Base-by-base conservation (phyloP, 2,797 vertebrate species). In the Cichlasoma orientale region DNA sequence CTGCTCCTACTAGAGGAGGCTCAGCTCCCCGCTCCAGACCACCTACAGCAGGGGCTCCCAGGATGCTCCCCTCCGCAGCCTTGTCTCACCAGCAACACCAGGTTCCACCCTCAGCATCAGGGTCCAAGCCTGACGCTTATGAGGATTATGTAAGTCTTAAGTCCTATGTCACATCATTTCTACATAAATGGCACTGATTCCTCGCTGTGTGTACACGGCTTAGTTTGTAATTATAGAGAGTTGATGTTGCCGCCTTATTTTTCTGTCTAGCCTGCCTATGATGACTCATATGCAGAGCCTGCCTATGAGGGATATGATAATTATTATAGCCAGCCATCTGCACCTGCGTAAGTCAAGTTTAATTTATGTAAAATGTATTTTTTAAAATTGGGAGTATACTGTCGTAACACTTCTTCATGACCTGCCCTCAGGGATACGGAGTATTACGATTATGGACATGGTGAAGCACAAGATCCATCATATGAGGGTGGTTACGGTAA, bases 371-470 rank as follows among this genome's bases (percentile, higher is more conserved):
- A 41, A 38, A 8, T 72, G 3, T 16, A 1, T 53, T 27, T 5
- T 23, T 61, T n/a, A n/a, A 29, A 21, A 31, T 63, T 18, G 5
- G 1, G 19, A 3, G 3, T 12, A 0, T 23, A 4, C 33, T 3
- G 0, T 53, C 4, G 38, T 75, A n/a, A 81, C 19, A 9, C 1
- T 29, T 3, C 0, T 55, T 54, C 75, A 0, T 36, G 21, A 59
- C 75, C 6, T 59, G 0, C 50, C 56, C 88, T 53, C 93, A 99
- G 98, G 80, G 98, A 99, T 59, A 98, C 97, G 38, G 98, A 99
- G 88, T 99, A 99, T 94, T 99, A 98, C 84, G 98, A 99, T 89
- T 99, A 99, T 29, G 98, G 97, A 88, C 98, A 99, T 1, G 98
- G 98, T 78, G 98, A 99, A 82, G 95, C 97, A 70, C 97, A 97